Conservation (phyloP, 2,797 vertebrate genomes). For the Antrozous pallidus region DNA sequence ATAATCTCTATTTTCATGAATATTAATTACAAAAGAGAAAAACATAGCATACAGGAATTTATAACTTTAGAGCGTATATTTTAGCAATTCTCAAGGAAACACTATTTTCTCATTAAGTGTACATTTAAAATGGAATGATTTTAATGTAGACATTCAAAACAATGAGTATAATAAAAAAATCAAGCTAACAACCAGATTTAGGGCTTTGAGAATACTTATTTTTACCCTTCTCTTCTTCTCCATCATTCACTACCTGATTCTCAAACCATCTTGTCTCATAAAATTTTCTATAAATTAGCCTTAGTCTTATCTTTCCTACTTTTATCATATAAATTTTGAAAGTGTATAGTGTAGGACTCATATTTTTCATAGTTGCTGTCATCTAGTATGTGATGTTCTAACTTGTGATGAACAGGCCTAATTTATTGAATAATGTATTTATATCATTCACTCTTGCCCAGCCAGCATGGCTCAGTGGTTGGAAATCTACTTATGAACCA, state of each 20-base stretch:
- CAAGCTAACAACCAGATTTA: background rate
- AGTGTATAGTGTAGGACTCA: background rate
- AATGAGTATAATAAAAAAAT: conserved; percentile 7
- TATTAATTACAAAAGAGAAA: background rate
- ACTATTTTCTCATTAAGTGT: background rate
- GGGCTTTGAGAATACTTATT: background rate
- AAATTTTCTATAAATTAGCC: background rate
- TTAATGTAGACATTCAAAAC: background rate
- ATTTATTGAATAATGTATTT: conserved; percentile 4
- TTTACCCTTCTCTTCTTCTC: background rate
- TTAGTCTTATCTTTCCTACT: background rate
- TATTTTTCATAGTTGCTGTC: conserved; percentile 1
- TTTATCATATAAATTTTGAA: conserved; percentile 8
- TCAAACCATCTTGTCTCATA: background rate
- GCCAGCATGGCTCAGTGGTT: too few relatives aligned
- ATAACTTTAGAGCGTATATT: background rate
- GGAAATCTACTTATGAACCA: too few relatives aligned
- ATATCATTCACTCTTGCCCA: background rate
- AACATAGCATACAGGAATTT: background rate
- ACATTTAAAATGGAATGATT: background rate
- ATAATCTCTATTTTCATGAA: conserved; percentile 15
- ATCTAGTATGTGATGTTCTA: background rate
- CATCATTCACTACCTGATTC: background rate
- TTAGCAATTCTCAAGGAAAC: background rate
- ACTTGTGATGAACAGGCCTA: background rate